A percentile compares a stretch with the other conserved stretches of the same genome.
These are phyloP conservation scores for Poecilus cupreus DNA, from an alignment of 2,888 invertebrate species.

Conservation along the genomic window DNA sequence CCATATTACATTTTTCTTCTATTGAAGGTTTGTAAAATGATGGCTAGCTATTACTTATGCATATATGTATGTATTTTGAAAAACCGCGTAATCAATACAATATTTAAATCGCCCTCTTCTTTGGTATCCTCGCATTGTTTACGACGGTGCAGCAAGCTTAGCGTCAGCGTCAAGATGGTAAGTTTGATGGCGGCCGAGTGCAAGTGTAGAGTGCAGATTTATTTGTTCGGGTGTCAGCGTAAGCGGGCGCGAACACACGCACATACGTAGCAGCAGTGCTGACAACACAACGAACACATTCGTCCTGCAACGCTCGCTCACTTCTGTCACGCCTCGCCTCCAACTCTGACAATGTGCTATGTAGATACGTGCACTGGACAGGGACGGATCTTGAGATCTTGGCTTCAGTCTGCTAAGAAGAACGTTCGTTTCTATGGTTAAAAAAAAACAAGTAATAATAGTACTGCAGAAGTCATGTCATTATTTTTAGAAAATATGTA, in stretches of 20 bases:
- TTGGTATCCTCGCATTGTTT: neutral
- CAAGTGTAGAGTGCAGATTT: conserved; percentile 36
- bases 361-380: conserved; percentile 15
- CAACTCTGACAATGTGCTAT: conserved; percentile 38
- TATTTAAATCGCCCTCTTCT: neutral
- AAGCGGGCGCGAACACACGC: conserved; percentile 14
- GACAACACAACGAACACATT: conserved; percentile 54
- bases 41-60: no score
- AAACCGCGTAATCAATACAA: neutral
- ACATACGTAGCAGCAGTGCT: neutral
- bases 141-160: conserved; percentile 17
- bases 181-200: conserved; percentile 46
- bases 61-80: no score
- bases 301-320: conserved; percentile 40
- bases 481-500: no score
- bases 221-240: conserved; percentile 45
- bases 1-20: no score
- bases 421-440: no score
- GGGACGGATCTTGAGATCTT: conserved; percentile 10
- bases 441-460: no score
- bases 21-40: no score
- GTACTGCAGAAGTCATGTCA: no score
- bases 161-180: conserved; percentile 48
- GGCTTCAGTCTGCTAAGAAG: neutral
- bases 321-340: conserved; percentile 44